Conservation (phyloP, 2,888 invertebrate genomes). For the Rhogogaster chlorosoma region DNA sequence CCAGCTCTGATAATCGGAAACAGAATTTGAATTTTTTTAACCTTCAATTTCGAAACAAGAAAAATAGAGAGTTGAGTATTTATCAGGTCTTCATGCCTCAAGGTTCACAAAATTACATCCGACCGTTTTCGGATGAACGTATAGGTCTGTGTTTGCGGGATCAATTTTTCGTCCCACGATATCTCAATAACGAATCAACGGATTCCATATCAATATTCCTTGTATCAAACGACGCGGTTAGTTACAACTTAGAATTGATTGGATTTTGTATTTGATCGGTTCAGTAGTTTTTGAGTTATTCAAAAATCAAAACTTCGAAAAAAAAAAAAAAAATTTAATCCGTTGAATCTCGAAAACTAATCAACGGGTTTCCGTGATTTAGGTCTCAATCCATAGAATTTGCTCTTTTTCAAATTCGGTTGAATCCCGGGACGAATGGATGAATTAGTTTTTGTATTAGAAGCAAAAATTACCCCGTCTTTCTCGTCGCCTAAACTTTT, state of each 20-base stretch:
- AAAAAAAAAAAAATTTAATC: neutral
- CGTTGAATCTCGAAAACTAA: neutral
- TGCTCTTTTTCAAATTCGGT: neutral
- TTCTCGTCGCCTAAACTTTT: neutral
- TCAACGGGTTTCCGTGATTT: neutral
- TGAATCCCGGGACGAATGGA: neutral
- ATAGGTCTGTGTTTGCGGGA: no score
- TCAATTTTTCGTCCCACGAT: neutral
- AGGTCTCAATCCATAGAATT: neutral
- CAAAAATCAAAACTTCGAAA: neutral
- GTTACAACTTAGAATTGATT: neutral
- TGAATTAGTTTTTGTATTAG: neutral
- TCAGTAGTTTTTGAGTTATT: neutral
- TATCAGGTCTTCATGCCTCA: neutral
- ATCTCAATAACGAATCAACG: neutral
- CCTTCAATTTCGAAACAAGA: neutral
- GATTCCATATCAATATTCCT: neutral
- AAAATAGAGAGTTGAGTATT: neutral
- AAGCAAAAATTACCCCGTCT: neutral
- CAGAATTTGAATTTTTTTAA: neutral
- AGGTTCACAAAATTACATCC: no score
- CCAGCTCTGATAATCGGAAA: neutral
- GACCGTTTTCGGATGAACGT: no score
- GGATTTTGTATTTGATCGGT: neutral
- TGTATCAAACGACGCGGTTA: neutral